Percentiles rank a stretch among this genome's conserved stretches.
These are phyloP conservation scores for Carcharodon carcharias DNA, from an alignment of 2,797 vertebrate species.

Conservation along the genomic window DNA sequence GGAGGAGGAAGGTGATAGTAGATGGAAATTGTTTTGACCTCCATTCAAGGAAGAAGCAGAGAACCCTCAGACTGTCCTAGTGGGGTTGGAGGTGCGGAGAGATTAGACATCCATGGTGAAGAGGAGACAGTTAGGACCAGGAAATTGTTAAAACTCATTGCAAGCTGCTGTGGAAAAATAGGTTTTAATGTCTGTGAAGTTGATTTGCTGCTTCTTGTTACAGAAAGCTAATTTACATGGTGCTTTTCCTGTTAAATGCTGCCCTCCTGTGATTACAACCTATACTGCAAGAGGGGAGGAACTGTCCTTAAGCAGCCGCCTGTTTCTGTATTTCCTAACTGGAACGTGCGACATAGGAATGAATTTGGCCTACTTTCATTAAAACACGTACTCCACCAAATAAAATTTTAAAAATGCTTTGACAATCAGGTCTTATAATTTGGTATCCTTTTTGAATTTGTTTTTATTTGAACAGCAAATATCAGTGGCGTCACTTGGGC, in stretches of 20 bases:
- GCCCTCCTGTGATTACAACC: not conserved
- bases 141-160: not conserved
- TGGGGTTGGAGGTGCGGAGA: not conserved
- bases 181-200: not conserved
- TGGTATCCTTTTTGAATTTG: not conserved
- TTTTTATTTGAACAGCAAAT: not conserved
- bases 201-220: not conserved
- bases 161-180: not conserved
- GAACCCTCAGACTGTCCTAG: not conserved
- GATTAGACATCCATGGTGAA: not conserved
- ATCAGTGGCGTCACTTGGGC: not conserved
- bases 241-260: not conserved
- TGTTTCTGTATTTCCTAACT: not conserved
- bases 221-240: not conserved
- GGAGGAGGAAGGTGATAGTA: not conserved
- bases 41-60: not conserved
- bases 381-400: not conserved
- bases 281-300: not conserved
- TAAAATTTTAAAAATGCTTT: not conserved
- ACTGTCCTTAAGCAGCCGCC: not conserved
- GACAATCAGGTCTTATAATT: not conserved
- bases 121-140: not conserved
- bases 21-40: no score
- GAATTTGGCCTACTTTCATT: conserved; percentile 15
- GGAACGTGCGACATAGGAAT: not conserved